A percentile compares a stretch with the other conserved stretches of the same genome.
Evolutionary conservation across 2,113 vertebrate genomes (phyloP).

Genomic region (Casuarius casuarius): DNA sequence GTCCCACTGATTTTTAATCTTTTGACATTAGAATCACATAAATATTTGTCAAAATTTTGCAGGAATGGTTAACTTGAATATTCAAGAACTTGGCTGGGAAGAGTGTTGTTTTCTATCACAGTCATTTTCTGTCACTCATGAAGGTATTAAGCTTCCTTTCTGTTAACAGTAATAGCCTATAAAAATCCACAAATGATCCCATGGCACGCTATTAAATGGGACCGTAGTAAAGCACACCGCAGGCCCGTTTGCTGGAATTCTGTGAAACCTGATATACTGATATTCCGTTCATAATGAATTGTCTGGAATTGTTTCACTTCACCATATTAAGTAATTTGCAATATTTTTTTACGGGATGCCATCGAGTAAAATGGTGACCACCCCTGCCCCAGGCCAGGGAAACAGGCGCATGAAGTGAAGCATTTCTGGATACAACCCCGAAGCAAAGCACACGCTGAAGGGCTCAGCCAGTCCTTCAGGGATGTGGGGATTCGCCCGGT

Average conservation of each 20-base stretch:
- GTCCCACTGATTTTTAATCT: neutral
- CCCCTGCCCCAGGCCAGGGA: too few species aligned
- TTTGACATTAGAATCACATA: neutral
- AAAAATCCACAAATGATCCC: neutral
- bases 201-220: neutral
- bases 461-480: neutral
- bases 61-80: neutral
- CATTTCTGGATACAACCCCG: neutral
- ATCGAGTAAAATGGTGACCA: accelerated
- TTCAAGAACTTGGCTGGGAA: neutral
- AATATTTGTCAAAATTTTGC: neutral
- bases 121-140: neutral
- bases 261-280: neutral
- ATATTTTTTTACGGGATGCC: neutral
- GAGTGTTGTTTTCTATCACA: neutral
- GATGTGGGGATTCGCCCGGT: too few species aligned
- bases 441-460: neutral
- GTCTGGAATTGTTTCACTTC: neutral
- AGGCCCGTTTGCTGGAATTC: neutral
- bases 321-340: neutral
- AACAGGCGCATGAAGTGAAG: neutral
- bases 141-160: neutral
- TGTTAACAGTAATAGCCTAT: neutral
- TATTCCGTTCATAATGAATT: neutral
- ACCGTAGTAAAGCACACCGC: neutral